Base-by-base conservation (phyloP, 2,113 vertebrate genomes). In the Passer domesticus region DNA sequence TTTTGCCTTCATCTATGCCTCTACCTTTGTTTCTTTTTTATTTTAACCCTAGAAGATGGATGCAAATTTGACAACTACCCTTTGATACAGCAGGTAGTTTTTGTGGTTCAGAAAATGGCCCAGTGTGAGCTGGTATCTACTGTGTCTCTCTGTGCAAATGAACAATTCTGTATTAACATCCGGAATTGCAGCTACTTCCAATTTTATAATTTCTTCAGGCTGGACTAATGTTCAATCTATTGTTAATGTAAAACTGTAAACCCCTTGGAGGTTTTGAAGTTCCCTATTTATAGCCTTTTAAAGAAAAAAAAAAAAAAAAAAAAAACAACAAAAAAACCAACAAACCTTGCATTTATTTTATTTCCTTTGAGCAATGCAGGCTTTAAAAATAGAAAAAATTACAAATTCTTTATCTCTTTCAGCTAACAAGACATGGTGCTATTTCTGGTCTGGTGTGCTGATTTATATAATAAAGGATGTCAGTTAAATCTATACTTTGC, bases 401-500 rank as follows among this genome's bases (percentile, higher is more conserved):
- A 53, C 21, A 70, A 91, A 50, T 87, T 81, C 68, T 35, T 83
- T 62, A n/a, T 55, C 59, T 84, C 46, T 91, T 89, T 68, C 70
- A 50, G 52, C 43, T 86, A 82, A 46, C n/a, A 74, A 82, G 43
- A 9, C 49, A 25, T 56, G 22, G 56, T 46, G 31, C 82, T 96
- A 87, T 93, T 95, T 93, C 82, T 89, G 50, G 49, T 62, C 68
- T 70, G 73, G 31, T 78, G 69, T 78, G 37, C 66, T 82, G 78
- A 88, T 95, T 82, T 92, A 39, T 58, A 39, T 53, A 83, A 70
- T 83, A 56, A 70, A 44, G 64, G 72, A 63, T 70, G 79, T 70
- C 64, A 83, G 72, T 90, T 77, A 90, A 90, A 90, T 90, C 72
- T 77, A 77, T 90, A 83, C 72, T 90, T 90, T 83, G 43, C 63